These are phyloP conservation scores for Chelonia mydas DNA, from an alignment of 2,797 vertebrate species.

Conservation along the genomic window DNA sequence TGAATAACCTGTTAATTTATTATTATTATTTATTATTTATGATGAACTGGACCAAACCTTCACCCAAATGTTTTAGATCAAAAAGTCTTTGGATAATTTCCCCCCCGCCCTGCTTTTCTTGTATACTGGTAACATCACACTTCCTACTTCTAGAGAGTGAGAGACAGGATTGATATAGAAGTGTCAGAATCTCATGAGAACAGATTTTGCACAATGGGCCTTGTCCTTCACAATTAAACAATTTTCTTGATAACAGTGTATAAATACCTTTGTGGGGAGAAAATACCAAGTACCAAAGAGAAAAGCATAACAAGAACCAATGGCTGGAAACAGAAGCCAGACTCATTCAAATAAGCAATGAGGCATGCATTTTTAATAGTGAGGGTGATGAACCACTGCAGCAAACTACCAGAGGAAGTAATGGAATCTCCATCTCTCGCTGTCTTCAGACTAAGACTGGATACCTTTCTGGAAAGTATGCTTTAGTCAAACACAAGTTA, in stretches of 20 bases:
- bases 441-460: neutral
- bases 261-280: neutral
- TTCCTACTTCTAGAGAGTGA: neutral
- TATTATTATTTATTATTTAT: too few species aligned
- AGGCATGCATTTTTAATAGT: neutral
- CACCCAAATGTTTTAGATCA: neutral
- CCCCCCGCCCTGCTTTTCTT: neutral
- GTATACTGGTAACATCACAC: neutral
- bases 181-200: neutral
- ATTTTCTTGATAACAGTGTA: neutral
- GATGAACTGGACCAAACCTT: conserved; percentile 15
- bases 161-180: neutral
- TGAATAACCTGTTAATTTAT: conserved; percentile 1
- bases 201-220: neutral
- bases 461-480: neutral
- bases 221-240: neutral
- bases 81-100: neutral
- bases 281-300: rapidly evolving
- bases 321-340: neutral
- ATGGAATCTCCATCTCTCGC: neutral
- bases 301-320: neutral
- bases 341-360: neutral
- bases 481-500: neutral
- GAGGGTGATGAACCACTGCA: neutral
- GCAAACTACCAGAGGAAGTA: neutral